These are phyloP conservation scores for Numida meleagris DNA, from an alignment of 2,113 vertebrate genomes.

Conservation along the genomic window DNA sequence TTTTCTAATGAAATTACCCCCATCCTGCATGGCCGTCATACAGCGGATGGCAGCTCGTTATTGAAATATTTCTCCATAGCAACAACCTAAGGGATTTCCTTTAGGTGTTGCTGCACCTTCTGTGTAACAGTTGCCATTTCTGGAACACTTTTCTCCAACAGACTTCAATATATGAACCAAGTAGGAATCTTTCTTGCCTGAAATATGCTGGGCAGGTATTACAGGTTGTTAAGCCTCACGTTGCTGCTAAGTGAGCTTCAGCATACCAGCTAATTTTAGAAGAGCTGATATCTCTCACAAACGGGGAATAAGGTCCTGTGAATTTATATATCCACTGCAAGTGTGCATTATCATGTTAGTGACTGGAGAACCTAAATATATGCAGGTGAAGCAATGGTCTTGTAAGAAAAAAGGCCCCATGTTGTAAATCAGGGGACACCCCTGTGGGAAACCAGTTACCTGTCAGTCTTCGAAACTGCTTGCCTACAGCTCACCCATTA, in stretches of 20 bases:
- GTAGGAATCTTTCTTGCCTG: neutral
- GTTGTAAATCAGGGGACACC: neutral
- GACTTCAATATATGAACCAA: neutral
- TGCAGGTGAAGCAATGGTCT: neutral
- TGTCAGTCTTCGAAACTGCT: neutral
- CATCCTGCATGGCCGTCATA: neutral
- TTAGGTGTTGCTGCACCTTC: neutral
- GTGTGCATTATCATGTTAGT: neutral
- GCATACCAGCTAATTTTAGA: neutral
- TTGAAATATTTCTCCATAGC: neutral
- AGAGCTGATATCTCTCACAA: neutral
- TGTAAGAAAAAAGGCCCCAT: neutral
- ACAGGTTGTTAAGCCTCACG: neutral
- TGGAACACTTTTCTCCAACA: neutral
- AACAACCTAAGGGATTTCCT: neutral
- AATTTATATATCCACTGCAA: neutral
- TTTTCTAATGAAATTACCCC: neutral
- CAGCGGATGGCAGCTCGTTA: neutral
- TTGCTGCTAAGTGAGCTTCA: neutral
- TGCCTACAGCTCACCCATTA: neutral
- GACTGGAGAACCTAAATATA: neutral
- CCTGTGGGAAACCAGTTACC: neutral
- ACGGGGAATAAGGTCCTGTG: neutral
- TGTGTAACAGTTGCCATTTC: neutral
- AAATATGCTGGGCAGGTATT: neutral